Base-by-base conservation (phyloP, 2,797 vertebrate genomes). In the Gymnocypris eckloni region DNA sequence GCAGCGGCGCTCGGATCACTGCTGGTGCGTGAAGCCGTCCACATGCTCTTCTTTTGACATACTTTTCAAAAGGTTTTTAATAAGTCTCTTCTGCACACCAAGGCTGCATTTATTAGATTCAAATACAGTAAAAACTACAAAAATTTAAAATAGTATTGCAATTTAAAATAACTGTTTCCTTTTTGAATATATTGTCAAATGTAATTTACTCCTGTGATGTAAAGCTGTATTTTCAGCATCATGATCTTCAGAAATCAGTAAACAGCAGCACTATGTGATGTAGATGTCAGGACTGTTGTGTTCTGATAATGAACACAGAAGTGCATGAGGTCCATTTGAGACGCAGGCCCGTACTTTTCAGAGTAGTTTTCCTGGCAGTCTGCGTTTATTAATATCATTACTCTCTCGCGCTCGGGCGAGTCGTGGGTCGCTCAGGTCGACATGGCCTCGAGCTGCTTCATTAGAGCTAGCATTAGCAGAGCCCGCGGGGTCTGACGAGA, bases 391-490 rank as follows among this genome's bases (percentile, higher is more conserved):
- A 64, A 64, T 28, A 48, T 69, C 48, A 81, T 70, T 54, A 54
- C 11, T 48, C 59, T 80, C 18, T 33, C 10, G 28, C 6, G 45
- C 6, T 16, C 28, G 1, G 28, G 25, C 12, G 12, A 71, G 13
- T 43, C 3, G 6, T 11, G 48, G 54, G 81, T 79, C 82, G 10
- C 28, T 54, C 43, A 11, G 28, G 69, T 79, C 43, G 56, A 69
- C 82, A 59, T 79, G 12, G 45, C 56, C 54, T 12, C 22, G 67
- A 39, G 48, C 76, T 52, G 79, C 48, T 71, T 85, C 82, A 87
- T 89, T 85, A 87, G 9, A 15, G 25, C 43, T 33, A 37, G 13
- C 50, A 64, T 86, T 84, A 81, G 66, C 28, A 39, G 61, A 22
- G 83, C 43, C 79, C 4, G 11, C 10, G 1, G 72, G 56, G 56